These are phyloP conservation scores for human DNA, from an alignment of 2,113 vertebrate species.

Conservation along the genomic window GRCh38 chr4:7358001-7358500, in stretches of 20 bases:
- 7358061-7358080: no score
- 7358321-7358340: rapidly evolving
- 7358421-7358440: background rate
- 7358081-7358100: rapidly evolving
- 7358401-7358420: background rate
- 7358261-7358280: rapidly evolving
- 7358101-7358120: background rate
- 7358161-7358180: background rate
- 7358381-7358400: background rate
- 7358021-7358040: background rate
- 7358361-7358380: background rate
- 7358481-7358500: rapidly evolving
- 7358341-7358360: background rate
- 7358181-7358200: rapidly evolving
- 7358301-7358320: rapidly evolving
- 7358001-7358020: background rate
- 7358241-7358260: rapidly evolving
- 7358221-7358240: rapidly evolving
- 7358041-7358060: background rate
- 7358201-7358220: background rate
- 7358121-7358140: background rate
- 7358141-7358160: rapidly evolving
- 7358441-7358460: background rate
- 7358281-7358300: rapidly evolving
- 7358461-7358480: rapidly evolving